A percentile compares a stretch with the other conserved stretches of the same genome.
Conservation (phyloP, 1,140 invertebrate species). For the Sesamia nonagrioides region DNA sequence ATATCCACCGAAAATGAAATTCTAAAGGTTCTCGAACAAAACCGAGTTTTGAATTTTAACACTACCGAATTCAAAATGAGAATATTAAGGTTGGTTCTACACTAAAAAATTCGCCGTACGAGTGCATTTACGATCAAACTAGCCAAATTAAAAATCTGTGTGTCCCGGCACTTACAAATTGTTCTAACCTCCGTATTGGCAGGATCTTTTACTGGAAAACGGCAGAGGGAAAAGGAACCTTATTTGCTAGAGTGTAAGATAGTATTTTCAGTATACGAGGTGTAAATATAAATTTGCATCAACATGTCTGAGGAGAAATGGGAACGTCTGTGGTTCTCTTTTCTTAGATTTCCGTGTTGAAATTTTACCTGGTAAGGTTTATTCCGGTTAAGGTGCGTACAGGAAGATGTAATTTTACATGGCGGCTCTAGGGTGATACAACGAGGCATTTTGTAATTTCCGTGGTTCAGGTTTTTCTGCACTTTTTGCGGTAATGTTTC, state of each 20-base stretch:
- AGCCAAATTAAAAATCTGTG: conserved; percentile 27
- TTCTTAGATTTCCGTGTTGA: conserved; percentile 28
- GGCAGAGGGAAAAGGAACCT: background rate
- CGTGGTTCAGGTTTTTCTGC: background rate
- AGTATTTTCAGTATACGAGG: background rate
- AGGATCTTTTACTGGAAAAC: background rate
- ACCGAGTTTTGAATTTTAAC: background rate
- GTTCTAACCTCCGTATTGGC: conserved; percentile 32
- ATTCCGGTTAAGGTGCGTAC: conserved; percentile 5
- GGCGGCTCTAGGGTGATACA: background rate
- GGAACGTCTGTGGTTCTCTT: conserved; percentile 27
- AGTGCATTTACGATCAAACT: conserved; percentile 8
- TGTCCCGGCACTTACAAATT: conserved; percentile 34
- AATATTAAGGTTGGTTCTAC: conserved; percentile 5
- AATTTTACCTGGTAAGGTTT: conserved; percentile 27
- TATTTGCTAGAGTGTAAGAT: background rate
- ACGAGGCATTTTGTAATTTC: conserved; percentile 9
- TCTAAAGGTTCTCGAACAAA: conserved; percentile 1
- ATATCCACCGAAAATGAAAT: conserved; percentile 8
- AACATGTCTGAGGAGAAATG: background rate
- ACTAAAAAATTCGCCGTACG: conserved; percentile 1
- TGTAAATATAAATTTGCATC: conserved; percentile 29
- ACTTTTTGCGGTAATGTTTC: background rate
- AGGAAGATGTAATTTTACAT: conserved; percentile 17
- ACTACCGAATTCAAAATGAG: conserved; percentile 19